Percentiles rank a stretch among this genome's conserved stretches.
phyloP scores from a whole-genome alignment of 1,140 invertebrate genomes.

The Nasonia longicornis region DNA sequence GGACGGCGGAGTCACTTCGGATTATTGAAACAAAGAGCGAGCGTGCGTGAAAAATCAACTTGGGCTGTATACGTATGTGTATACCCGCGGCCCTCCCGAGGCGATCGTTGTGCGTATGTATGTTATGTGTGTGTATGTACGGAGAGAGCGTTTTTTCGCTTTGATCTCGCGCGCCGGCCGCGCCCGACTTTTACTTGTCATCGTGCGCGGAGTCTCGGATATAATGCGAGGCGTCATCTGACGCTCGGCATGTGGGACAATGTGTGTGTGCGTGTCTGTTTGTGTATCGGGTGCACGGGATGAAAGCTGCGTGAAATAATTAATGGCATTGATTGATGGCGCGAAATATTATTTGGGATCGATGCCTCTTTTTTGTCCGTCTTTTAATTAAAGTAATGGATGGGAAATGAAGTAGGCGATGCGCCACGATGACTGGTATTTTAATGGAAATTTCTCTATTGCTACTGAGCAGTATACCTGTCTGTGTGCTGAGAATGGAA shows the following conservation, averaged over 20 bases:
- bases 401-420: neutral
- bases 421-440: no score
- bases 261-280: neutral
- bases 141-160: neutral
- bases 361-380: neutral
- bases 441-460: no score
- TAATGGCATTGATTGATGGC: slow-evolving; percentile 46
- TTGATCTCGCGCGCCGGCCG: neutral
- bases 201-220: slow-evolving; percentile 1
- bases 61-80: neutral
- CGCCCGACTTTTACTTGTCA: slow-evolving; percentile 36
- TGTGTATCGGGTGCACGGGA: neutral
- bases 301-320: slow-evolving; percentile 40
- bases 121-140: neutral
- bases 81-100: neutral
- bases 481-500: no score
- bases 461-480: no score
- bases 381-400: slow-evolving; percentile 19
- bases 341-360: slow-evolving; percentile 24
- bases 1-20: slow-evolving; percentile 7
- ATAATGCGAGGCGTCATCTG: slow-evolving; percentile 37
- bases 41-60: slow-evolving; percentile 18
- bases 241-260: slow-evolving; percentile 25
- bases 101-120: neutral
- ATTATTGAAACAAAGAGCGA: slow-evolving; percentile 28